Base-by-base conservation (phyloP, 2,797 vertebrate genomes). In the Channallabes apus region DNA sequence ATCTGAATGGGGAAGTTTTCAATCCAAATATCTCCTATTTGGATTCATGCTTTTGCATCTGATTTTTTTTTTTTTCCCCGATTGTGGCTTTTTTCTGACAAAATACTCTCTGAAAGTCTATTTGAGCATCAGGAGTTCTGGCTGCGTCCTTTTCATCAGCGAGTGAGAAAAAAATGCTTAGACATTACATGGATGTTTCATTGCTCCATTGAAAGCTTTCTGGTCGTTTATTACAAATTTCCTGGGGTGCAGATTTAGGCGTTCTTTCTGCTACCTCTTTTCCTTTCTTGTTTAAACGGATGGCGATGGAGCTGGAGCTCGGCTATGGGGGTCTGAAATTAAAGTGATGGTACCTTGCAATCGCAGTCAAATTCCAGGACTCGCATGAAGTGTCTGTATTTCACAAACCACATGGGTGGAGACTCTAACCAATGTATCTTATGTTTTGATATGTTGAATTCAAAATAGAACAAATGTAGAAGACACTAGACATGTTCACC, bases 321-420 rank as follows among this genome's bases (percentile, higher is more conserved):
- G 82, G 91, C 92, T 92, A 92, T 87, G 89, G 87, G 86, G 59
- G 29, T 24, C 29, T 92, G 90, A 90, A 91, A 91, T 93, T 92
- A 92, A 90, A 87, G 58, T 58, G 29, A 86, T 89, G 82, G 85
- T 83, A 91, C 24, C 64, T 72, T 73, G 61, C 82, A 29, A 65
- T 58, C 46, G 22, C 41, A 41, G 27, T 54, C 56, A 75, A 81
- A 38, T 54, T 29, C 5, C 38, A 20, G 24, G 41, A 22, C 59
- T 56, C 14, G 22, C 18, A 41, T 32, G 35, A 59, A 80, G 67
- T 58, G 83, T 41, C 64, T 78, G 2, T 58, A 29, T 75, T 75
- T 51, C 72, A 75, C 54, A 69, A 86, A 35, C 58, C 35, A 11
- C 72, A 41, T 41, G 12, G 14, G 6, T 22, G 3, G 51, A 27